Conservation (phyloP, 1,140 invertebrate species). For the Drosophila bipectinata region DNA sequence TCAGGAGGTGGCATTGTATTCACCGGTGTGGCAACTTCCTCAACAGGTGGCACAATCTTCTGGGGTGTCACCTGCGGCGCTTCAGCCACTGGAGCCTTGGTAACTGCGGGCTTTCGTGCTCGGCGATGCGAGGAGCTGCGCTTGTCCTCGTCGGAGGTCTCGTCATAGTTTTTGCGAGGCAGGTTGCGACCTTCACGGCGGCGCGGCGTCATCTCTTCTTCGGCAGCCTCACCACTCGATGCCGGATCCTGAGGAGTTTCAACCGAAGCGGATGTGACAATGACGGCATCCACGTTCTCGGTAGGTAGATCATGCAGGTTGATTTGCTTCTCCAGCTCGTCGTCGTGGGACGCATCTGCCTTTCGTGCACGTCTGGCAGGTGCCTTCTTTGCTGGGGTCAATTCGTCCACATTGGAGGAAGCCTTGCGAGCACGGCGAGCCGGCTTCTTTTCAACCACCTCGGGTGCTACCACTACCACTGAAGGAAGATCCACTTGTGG, state of each 20-base stretch:
- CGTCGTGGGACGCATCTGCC: not conserved
- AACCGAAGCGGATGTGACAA: not conserved
- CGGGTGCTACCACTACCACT: not conserved
- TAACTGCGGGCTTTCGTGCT: constrained; percentile 34
- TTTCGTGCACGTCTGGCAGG: constrained; percentile 36
- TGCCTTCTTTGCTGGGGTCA: constrained; percentile 38
- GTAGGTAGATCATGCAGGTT: constrained; percentile 6
- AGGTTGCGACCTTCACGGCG: constrained; percentile 66
- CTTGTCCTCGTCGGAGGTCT: constrained; percentile 69
- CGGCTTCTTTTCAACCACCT: constrained; percentile 23
- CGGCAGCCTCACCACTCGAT: constrained; percentile 4
- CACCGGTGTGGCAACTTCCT: constrained; percentile 1
- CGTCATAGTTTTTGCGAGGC: constrained; percentile 71
- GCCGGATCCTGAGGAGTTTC: not conserved
- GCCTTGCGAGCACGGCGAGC: constrained; percentile 42
- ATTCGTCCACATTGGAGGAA: constrained; percentile 35
- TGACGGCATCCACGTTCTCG: not conserved
- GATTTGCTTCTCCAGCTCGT: not conserved
- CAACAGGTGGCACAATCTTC: not conserved
- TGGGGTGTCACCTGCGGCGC: constrained; percentile 11
- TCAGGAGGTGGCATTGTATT: constrained; percentile 5
- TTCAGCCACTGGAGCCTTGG: constrained; percentile 3
- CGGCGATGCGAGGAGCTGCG: constrained; percentile 22
- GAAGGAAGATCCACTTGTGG: not conserved
- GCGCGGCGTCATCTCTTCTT: constrained; percentile 57